phyloP scores from a whole-genome alignment of 1,140 invertebrate species.

The Babylonia areolata region DNA sequence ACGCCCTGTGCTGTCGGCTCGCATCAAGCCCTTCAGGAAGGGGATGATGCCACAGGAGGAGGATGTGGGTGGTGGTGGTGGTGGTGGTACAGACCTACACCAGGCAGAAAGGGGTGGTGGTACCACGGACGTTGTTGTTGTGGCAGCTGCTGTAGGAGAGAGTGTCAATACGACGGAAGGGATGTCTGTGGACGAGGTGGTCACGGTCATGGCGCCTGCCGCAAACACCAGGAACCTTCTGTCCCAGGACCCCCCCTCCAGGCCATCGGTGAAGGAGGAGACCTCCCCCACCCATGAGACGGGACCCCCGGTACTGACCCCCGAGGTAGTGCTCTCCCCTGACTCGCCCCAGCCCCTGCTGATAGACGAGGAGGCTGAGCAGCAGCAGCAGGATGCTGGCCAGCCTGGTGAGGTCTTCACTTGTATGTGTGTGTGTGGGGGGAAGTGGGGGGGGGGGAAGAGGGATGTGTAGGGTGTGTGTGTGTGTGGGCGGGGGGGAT shows the following conservation, averaged over 20 bases:
- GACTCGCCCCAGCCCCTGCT: constrained; percentile 20
- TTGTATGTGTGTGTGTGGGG: too few species aligned
- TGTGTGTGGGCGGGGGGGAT: too few species aligned
- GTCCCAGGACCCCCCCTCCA: not conserved
- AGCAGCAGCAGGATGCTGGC: not conserved
- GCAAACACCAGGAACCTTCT: too few species aligned
- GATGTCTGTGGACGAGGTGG: not conserved
- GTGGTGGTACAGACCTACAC: too few species aligned
- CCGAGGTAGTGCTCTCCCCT: constrained; percentile 19
- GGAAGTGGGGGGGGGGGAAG: too few species aligned
- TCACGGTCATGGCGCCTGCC: not conserved
- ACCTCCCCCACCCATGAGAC: not conserved
- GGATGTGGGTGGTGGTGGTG: too few species aligned
- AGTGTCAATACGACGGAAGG: not conserved
- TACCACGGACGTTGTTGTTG: too few species aligned
- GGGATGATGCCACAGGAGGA: not conserved
- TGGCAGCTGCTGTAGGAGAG: not conserved
- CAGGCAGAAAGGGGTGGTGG: too few species aligned
- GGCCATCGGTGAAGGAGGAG: not conserved
- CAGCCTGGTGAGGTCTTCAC: constrained; percentile 10
- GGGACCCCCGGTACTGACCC: constrained; percentile 1
- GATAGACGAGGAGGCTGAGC: constrained; percentile 28
- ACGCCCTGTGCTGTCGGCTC: constrained; percentile 20
- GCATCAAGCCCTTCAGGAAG: constrained; percentile 34
- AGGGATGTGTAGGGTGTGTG: too few species aligned